These are phyloP conservation scores for Vulpes lagopus DNA, from an alignment of 2,113 vertebrate genomes.

Conservation along the genomic window DNA sequence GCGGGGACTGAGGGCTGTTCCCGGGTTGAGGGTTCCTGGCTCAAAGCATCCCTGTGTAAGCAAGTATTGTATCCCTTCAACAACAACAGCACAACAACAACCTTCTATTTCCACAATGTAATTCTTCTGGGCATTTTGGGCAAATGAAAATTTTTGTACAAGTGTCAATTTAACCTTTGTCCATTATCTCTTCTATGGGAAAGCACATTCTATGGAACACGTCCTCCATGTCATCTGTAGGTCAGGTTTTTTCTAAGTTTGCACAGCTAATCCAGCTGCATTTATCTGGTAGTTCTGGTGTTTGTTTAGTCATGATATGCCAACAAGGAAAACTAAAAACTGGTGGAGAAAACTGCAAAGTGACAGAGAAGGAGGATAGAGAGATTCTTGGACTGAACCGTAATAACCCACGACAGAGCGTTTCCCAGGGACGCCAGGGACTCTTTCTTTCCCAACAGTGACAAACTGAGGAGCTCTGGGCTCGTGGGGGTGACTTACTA, in stretches of 20 bases:
- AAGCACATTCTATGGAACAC: not conserved
- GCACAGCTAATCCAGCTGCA: slow-evolving; percentile 15
- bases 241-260: not conserved
- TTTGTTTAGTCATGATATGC: slow-evolving; percentile 43
- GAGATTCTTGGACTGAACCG: slow-evolving; percentile 62
- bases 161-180: not conserved
- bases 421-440: slow-evolving; percentile 71
- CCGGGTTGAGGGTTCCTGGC: not conserved
- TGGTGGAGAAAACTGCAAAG: slow-evolving; percentile 40
- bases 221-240: not conserved
- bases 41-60: not conserved
- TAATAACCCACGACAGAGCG: slow-evolving; percentile 52
- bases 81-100: no score
- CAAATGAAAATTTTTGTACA: not conserved
- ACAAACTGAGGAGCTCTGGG: slow-evolving; percentile 65
- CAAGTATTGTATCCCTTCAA: not conserved
- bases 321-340: slow-evolving; percentile 58
- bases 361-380: slow-evolving; percentile 25
- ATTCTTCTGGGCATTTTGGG: not conserved
- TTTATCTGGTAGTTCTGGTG: slow-evolving; percentile 28
- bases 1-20: not conserved
- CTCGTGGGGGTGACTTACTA: slow-evolving; percentile 62
- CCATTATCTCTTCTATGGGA: not conserved
- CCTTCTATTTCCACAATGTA: not conserved
- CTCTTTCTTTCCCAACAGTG: slow-evolving; percentile 77